phyloP scores from a whole-genome alignment of 2,797 vertebrate species.

The Benthosema pterotum region DNA sequence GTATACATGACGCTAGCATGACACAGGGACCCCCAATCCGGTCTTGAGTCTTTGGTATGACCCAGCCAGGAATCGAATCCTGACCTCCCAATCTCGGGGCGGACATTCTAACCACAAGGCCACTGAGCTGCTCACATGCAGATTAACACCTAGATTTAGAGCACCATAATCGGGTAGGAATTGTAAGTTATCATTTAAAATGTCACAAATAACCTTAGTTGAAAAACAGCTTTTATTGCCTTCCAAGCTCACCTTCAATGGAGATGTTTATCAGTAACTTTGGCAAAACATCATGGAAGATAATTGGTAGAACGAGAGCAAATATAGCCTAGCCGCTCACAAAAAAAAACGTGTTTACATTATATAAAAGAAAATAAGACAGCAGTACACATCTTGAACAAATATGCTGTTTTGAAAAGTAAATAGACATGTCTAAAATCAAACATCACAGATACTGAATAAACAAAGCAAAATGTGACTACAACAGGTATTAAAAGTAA shows the following conservation, averaged over 20 bases:
- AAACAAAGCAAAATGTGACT: conserved; percentile 15
- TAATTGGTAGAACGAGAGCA: neutral
- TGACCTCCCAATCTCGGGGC: too few relatives aligned
- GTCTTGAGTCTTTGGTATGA: too few relatives aligned
- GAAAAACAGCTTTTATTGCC: conserved; percentile 55
- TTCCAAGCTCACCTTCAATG: conserved; percentile 48
- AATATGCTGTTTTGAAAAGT: neutral
- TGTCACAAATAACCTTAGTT: conserved; percentile 7
- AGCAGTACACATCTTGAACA: conserved; percentile 6
- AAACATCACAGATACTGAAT: conserved; percentile 10
- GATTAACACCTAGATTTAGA: neutral
- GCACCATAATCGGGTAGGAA: conserved; percentile 8
- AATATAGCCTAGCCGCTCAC: conserved; percentile 5
- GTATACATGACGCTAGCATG: too few relatives aligned
- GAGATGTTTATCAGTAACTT: conserved; percentile 36
- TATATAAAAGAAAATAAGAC: conserved; percentile 38
- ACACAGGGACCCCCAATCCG: too few relatives aligned
- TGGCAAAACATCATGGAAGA: conserved; percentile 15
- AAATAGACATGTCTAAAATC: conserved; percentile 1
- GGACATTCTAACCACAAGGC: too few relatives aligned
- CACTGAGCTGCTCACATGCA: too few relatives aligned
- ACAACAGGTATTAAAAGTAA: conserved; percentile 20
- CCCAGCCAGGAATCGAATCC: too few relatives aligned
- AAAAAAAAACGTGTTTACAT: conserved; percentile 13
- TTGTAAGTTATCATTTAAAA: neutral